Percentiles rank a stretch among this genome's conserved stretches.
Evolutionary conservation across 2,797 vertebrate species (phyloP).

Genomic region (Scarus forsteni): DNA sequence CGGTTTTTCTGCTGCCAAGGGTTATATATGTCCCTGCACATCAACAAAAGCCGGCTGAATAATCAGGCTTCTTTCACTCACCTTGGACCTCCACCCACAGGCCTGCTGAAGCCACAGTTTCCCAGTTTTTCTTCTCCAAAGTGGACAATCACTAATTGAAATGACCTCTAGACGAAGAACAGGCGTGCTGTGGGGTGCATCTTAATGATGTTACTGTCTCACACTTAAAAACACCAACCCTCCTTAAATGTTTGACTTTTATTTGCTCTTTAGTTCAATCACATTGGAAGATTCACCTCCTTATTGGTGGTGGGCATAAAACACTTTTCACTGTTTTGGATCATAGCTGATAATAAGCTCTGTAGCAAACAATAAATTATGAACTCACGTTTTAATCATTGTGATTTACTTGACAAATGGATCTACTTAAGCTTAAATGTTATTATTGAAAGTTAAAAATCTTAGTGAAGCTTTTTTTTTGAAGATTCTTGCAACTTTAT

Average conservation of each 20-base stretch:
- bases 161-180: neutral
- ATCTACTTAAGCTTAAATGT: too few relatives aligned
- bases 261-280: constrained; percentile 37
- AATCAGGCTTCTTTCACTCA: neutral
- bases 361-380: too few relatives aligned
- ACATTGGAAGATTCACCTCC: constrained; percentile 22
- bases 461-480: too few relatives aligned
- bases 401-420: too few relatives aligned
- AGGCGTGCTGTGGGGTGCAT: constrained; percentile 9
- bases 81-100: neutral
- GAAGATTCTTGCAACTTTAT: too few relatives aligned
- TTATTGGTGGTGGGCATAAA: too few relatives aligned
- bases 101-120: constrained; percentile 4
- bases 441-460: too few relatives aligned
- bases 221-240: constrained; percentile 15
- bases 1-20: neutral
- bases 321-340: too few relatives aligned
- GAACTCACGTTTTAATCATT: too few relatives aligned
- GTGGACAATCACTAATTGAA: constrained; percentile 1
- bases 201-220: neutral
- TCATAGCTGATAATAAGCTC: too few relatives aligned
- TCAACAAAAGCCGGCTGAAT: neutral
- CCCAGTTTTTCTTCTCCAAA: constrained; percentile 1
- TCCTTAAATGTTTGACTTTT: constrained; percentile 33
- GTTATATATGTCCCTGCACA: constrained; percentile 4